Evolutionary conservation across 2,113 vertebrate species (phyloP), one percentile per base, ranked within the genome.

Genomic region (Ramphastos sulfuratus): DNA sequence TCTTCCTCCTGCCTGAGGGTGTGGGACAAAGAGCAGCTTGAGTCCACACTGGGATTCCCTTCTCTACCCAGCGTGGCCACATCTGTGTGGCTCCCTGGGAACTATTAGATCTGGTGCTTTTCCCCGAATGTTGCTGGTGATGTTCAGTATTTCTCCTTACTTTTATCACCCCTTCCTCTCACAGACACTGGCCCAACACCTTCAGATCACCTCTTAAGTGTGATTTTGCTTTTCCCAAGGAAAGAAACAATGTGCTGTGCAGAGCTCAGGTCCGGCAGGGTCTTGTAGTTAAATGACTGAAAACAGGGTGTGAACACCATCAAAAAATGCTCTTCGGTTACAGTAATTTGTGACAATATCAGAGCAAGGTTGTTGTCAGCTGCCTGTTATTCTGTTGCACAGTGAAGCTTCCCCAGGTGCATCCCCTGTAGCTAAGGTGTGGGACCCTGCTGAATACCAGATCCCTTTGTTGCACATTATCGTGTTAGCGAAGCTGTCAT

Each of bases 331-430:
- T 87, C 85, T 90, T 56, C 95, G 89, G 95, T 19, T 55, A 7
- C 19, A 64, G 87, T 14, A n/a, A 17, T 20, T 72, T 95, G 96
- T 96, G 96, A 96, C 96, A 94, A 75, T 91, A 71, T 92, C 76
- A 73, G 93, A 91, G 72, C 63, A 92, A 84, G 72, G 71, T 6
- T 96, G 61, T 70, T 97, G 91, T 96, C 96, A 96, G 92, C 95
- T 97, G 95, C 92, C 93, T 97, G 95, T 85, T 92, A 84, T 93
- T 96, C 87, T 94, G 82, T 63, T 83, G 94, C 92, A 87, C 60
- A 85, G 93, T 55, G 75, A 33, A 90, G 91, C 90, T 85, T 93
- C 92, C 87, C 98, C 98, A 98, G 98, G 98, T 98, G 98, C 65
- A 96, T 97, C 59, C 96, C 97, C 97, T 95, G 91, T 78, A 98